phyloP scores from a whole-genome alignment of 1,140 invertebrate species.

The Ruditapes philippinarum region DNA sequence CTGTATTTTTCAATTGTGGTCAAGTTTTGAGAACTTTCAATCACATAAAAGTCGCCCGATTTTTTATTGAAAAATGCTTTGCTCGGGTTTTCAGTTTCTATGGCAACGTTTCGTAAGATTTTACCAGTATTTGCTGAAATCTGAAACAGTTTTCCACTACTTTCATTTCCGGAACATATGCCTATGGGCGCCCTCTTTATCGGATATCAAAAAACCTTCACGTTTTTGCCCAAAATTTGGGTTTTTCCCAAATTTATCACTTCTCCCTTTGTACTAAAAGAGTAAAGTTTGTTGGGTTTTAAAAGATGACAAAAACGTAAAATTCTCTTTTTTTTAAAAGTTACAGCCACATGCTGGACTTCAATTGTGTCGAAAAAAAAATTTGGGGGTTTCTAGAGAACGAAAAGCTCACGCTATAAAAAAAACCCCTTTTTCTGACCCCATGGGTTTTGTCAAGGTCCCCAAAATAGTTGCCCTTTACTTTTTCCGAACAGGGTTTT shows the following conservation, averaged over 20 bases:
- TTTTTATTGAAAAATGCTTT: constrained; percentile 35
- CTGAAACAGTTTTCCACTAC: not conserved
- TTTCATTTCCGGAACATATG: not conserved
- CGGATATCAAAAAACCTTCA: too few species aligned
- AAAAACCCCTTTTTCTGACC: constrained; percentile 33
- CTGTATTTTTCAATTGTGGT: constrained; percentile 39
- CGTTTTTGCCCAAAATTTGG: too few species aligned
- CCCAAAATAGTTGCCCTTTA: constrained; percentile 55
- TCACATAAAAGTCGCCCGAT: constrained; percentile 35
- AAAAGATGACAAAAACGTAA: constrained; percentile 10
- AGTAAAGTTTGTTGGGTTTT: constrained; percentile 58
- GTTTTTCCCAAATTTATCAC: too few species aligned
- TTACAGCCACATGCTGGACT: constrained; percentile 32
- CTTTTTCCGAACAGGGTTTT: constrained; percentile 47
- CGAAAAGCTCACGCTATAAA: constrained; percentile 62
- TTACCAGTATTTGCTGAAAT: constrained; percentile 58
- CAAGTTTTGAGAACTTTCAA: constrained; percentile 21
- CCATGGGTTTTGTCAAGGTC: constrained; percentile 47
- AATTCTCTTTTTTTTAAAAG: constrained; percentile 57
- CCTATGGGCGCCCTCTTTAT: constrained; percentile 32
- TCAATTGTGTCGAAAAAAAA: constrained; percentile 51
- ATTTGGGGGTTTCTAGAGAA: constrained; percentile 22
- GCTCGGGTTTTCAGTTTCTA: constrained; percentile 13
- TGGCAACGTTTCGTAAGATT: constrained; percentile 5
- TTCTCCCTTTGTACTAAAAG: constrained; percentile 39